phyloP scores from a whole-genome alignment of 2,888 invertebrate genomes.

The Melanotus villosus region DNA sequence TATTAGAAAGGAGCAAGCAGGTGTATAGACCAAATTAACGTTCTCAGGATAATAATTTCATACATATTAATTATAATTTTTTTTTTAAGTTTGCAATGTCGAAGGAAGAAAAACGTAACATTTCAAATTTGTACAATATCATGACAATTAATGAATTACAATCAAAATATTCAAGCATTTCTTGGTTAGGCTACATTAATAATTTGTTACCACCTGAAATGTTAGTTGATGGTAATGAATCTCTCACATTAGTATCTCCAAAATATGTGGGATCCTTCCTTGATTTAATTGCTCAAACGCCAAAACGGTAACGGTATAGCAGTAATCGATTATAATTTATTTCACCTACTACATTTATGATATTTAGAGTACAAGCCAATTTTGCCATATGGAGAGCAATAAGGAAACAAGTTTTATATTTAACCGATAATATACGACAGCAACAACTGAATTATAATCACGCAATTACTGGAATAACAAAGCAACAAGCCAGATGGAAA shows the following conservation, averaged over 20 bases:
- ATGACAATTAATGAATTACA: conserved; percentile 69
- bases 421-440: conserved; percentile 83
- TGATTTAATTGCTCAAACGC: conserved; percentile 47
- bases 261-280: conserved; percentile 65
- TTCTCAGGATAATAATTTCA: too few relatives aligned
- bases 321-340: neutral
- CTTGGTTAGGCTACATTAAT: conserved; percentile 69
- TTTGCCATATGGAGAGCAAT: conserved; percentile 94
- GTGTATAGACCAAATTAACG: too few relatives aligned
- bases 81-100: conserved; percentile 53
- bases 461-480: conserved; percentile 85
- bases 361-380: conserved; percentile 80
- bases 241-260: conserved; percentile 70
- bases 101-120: conserved; percentile 46
- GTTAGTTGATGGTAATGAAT: conserved; percentile 63
- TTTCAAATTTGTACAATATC: conserved; percentile 65
- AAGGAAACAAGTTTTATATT: conserved; percentile 83
- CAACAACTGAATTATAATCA: conserved; percentile 86
- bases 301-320: conserved; percentile 45
- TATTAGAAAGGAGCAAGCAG: too few relatives aligned
- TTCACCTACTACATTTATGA: neutral
- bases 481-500: conserved; percentile 68
- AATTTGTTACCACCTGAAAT: conserved; percentile 62
- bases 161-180: conserved; percentile 63
- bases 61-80: too few relatives aligned